A percentile compares a stretch with the other conserved stretches of the same genome.
phyloP scores from a whole-genome alignment of 2,888 invertebrate species.

The Agrypnus murinus region DNA sequence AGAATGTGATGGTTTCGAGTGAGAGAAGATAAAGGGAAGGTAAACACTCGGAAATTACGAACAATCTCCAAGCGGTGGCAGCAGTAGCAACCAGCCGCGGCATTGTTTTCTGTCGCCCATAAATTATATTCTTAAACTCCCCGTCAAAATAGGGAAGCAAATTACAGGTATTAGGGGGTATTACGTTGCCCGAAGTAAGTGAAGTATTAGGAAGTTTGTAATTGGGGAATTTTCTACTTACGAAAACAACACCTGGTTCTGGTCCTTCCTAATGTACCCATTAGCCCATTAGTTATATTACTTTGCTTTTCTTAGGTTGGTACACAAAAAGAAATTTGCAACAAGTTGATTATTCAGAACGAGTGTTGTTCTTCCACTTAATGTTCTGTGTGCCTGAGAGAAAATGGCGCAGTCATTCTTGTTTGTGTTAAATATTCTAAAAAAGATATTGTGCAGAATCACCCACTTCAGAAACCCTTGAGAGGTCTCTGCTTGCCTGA shows the following conservation, averaged over 20 bases:
- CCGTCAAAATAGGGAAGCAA: conserved; percentile 29
- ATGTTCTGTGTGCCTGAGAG: neutral
- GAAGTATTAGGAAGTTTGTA: conserved; percentile 43
- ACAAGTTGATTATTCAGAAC: conserved; percentile 16
- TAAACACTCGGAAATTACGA: conserved; percentile 8
- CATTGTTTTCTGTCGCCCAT: conserved; percentile 31
- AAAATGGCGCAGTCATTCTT: conserved; percentile 41
- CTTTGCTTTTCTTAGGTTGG: too few species aligned
- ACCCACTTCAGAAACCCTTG: conserved; percentile 48
- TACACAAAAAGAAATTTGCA: conserved; percentile 23
- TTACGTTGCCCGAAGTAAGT: conserved; percentile 34
- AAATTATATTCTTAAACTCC: conserved; percentile 37
- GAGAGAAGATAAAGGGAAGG: conserved; percentile 20
- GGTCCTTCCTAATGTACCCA: too few species aligned
- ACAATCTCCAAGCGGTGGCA: too few species aligned
- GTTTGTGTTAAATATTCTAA: conserved; percentile 48
- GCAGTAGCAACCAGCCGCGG: neutral
- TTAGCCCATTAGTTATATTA: too few species aligned
- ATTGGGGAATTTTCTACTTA: conserved; percentile 33
- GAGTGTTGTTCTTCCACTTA: conserved; percentile 1
- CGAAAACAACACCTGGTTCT: conserved; percentile 36
- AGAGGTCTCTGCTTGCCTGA: too few species aligned
- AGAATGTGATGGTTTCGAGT: conserved; percentile 22
- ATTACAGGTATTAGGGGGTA: conserved; percentile 36
- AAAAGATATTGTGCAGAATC: conserved; percentile 55